phyloP scores from a whole-genome alignment of 2,888 invertebrate genomes.

The Apotomis betuletana region DNA sequence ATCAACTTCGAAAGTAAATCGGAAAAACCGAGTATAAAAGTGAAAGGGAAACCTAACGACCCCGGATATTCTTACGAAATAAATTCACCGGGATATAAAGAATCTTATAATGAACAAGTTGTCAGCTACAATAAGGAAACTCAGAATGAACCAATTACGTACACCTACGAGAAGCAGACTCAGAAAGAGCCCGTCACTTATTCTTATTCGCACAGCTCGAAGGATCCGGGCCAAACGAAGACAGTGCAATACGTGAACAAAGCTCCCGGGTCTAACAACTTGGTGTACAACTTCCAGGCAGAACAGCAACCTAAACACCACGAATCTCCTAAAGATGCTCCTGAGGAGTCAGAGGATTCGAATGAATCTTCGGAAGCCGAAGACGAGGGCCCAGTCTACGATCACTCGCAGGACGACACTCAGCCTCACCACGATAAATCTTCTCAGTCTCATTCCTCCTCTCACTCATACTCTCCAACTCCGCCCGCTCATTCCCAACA shows the following conservation, averaged over 20 bases:
- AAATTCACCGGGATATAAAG: slow-evolving; percentile 71
- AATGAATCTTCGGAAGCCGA: slow-evolving; percentile 41
- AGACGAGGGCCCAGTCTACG: slow-evolving; percentile 32
- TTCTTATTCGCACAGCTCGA: slow-evolving; percentile 52
- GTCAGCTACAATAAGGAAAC: slow-evolving; percentile 72
- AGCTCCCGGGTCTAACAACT: slow-evolving; percentile 60
- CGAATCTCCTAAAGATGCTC: slow-evolving; percentile 26
- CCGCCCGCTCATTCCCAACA: slow-evolving; percentile 20
- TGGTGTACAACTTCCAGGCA: slow-evolving; percentile 61
- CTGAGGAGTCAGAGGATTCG: slow-evolving; percentile 45
- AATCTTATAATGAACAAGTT: slow-evolving; percentile 70
- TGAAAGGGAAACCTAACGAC: slow-evolving; percentile 58
- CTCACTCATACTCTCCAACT: neutral
- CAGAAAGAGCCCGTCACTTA: slow-evolving; percentile 55
- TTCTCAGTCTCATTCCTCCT: slow-evolving; percentile 3
- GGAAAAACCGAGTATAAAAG: slow-evolving; percentile 55
- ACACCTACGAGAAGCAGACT: slow-evolving; percentile 60
- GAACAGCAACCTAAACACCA: slow-evolving; percentile 48
- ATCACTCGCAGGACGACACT: slow-evolving; percentile 23
- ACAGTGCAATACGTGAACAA: slow-evolving; percentile 59
- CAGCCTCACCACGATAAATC: slow-evolving; percentile 29
- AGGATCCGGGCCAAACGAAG: slow-evolving; percentile 59
- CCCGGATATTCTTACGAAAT: slow-evolving; percentile 73
- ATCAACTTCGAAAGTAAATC: slow-evolving; percentile 56
- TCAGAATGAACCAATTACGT: slow-evolving; percentile 65